Percentiles rank a stretch among this genome's conserved stretches.
Conservation (phyloP, 2,888 invertebrate genomes). For the Tipula helvola region DNA sequence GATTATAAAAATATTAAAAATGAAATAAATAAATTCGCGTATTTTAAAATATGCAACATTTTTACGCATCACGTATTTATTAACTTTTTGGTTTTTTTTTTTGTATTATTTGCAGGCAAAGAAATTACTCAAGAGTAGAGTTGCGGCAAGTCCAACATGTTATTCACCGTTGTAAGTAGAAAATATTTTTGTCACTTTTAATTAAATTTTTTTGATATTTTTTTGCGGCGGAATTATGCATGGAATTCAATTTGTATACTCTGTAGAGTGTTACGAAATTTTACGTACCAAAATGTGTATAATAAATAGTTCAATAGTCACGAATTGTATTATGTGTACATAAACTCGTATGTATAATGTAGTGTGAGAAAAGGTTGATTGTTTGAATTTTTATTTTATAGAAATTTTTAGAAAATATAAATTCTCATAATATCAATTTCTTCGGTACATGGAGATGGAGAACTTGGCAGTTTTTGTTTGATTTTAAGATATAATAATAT, state of each 20-base stretch:
- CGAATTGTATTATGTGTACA: not conserved
- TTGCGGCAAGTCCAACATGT: constrained; percentile 26
- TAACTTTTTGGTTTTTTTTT: not conserved
- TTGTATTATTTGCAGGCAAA: not conserved
- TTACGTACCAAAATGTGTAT: not conserved
- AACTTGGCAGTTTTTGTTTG: not conserved
- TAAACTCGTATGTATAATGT: too few relatives aligned
- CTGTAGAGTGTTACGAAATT: constrained; percentile 1
- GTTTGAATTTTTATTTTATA: not conserved
- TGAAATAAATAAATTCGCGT: not conserved
- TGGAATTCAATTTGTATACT: not conserved
- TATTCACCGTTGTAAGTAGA: constrained; percentile 31
- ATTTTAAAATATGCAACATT: not conserved
- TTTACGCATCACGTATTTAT: not conserved
- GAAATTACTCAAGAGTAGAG: not conserved
- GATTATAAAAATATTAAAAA: not conserved
- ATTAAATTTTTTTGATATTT: not conserved
- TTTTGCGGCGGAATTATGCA: not conserved
- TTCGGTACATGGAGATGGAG: not conserved
- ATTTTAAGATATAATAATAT: not conserved
- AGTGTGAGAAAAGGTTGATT: not conserved
- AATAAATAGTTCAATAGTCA: not conserved
- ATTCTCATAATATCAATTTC: not conserved
- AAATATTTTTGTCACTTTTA: not conserved
- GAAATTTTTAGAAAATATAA: not conserved